phyloP scores from a whole-genome alignment of 2,797 vertebrate genomes.

The Tympanoctomys barrerae region DNA sequence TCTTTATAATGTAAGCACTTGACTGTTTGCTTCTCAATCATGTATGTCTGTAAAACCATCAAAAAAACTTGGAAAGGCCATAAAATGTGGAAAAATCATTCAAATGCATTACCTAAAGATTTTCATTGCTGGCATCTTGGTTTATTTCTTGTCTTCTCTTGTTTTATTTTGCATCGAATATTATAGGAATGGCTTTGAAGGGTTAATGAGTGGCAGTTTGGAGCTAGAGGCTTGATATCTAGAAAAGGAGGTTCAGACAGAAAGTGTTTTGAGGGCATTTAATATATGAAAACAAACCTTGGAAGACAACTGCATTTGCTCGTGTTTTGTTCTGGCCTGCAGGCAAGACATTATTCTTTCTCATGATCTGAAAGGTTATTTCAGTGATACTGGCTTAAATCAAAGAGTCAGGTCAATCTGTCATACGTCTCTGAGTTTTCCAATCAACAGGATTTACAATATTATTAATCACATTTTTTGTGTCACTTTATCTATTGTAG shows the following conservation, averaged over 20 bases:
- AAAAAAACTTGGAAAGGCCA: not conserved
- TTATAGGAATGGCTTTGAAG: slow-evolving; percentile 22
- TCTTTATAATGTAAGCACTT: slow-evolving; percentile 14
- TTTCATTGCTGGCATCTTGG: slow-evolving; percentile 44
- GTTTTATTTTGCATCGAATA: slow-evolving; percentile 55
- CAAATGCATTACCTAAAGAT: not conserved
- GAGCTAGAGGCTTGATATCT: not conserved
- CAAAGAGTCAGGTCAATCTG: slow-evolving; percentile 78
- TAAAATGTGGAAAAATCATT: not conserved
- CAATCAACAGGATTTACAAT: slow-evolving; percentile 82
- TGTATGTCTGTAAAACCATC: not conserved
- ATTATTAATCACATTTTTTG: slow-evolving; percentile 82
- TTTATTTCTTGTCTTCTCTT: slow-evolving; percentile 20
- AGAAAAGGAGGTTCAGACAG: slow-evolving; percentile 39
- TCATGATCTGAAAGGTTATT: slow-evolving; percentile 75
- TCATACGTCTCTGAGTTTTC: slow-evolving; percentile 81
- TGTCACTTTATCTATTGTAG: slow-evolving; percentile 73
- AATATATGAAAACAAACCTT: slow-evolving; percentile 72
- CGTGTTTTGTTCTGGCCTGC: slow-evolving; percentile 51
- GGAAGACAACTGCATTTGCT: slow-evolving; percentile 68
- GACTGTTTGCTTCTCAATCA: not conserved
- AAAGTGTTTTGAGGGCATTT: slow-evolving; percentile 64
- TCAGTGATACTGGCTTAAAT: slow-evolving; percentile 80
- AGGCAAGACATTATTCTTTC: slow-evolving; percentile 79
- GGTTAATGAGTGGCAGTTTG: not conserved